phyloP scores from a whole-genome alignment of 2,113 vertebrate genomes.

The Sander vitreus region DNA sequence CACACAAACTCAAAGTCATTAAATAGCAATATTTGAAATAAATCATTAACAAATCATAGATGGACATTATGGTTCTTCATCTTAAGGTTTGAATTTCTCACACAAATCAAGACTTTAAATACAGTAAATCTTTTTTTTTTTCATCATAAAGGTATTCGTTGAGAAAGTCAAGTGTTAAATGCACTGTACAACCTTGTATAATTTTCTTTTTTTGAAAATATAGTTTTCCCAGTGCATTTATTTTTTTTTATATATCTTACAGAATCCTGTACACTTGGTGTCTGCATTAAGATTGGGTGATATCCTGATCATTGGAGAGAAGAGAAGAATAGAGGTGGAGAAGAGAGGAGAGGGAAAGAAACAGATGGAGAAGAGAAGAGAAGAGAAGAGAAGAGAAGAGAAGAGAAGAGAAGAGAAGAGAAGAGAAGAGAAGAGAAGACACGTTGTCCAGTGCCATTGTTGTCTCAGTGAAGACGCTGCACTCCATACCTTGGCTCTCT shows the following conservation, averaged over 20 bases:
- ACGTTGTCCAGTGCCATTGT: conserved; percentile 38
- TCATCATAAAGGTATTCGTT: conserved; percentile 73
- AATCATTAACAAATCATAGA: conserved; percentile 49
- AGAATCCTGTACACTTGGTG: conserved; percentile 76
- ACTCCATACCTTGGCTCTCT: conserved; percentile 79
- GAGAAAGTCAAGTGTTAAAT: conserved; percentile 74
- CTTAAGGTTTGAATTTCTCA: conserved; percentile 62
- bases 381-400: conserved; percentile 22
- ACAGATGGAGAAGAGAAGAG: conserved; percentile 4
- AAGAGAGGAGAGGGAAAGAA: conserved; percentile 17
- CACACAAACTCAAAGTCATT: conserved; percentile 52
- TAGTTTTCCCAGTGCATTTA: conserved; percentile 73
- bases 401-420: conserved; percentile 35
- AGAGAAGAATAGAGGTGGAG: conserved; percentile 17
- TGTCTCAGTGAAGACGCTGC: conserved; percentile 79
- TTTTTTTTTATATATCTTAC: conserved; percentile 63
- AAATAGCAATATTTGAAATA: conserved; percentile 50
- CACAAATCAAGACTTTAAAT: conserved; percentile 73
- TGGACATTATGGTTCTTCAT: conserved; percentile 75
- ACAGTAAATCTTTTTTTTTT: conserved; percentile 58
- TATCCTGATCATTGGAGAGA: conserved; percentile 74
- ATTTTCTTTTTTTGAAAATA: conserved; percentile 73
- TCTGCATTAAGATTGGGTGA: conserved; percentile 72
- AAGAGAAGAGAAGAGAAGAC: conserved; percentile 27
- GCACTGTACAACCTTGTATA: conserved; percentile 73